Evolutionary conservation across 2,888 invertebrate species (phyloP).

Genomic region (Brachyptera risi): DNA sequence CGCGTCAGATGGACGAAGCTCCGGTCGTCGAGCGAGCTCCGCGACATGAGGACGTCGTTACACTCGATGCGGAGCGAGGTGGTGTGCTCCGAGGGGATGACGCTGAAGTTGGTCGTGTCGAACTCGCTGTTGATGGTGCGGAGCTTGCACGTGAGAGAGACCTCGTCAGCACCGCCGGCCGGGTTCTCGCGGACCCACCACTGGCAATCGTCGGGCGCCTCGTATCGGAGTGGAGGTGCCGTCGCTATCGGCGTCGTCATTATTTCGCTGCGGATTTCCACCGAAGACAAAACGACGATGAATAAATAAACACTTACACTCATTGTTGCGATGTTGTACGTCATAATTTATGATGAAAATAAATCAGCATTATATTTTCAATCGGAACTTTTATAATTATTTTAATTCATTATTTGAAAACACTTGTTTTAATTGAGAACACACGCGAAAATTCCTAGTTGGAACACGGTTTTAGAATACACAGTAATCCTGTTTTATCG

Average conservation of each 20-base stretch:
- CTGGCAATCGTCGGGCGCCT: slow-evolving; percentile 82
- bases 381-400: too few relatives aligned
- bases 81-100: slow-evolving; percentile 79
- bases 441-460: too few relatives aligned
- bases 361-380: too few relatives aligned
- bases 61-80: slow-evolving; percentile 73
- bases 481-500: too few relatives aligned
- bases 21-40: slow-evolving; percentile 70
- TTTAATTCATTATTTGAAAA: too few relatives aligned
- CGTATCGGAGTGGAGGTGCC: slow-evolving; percentile 56
- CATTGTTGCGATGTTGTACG: slow-evolving; percentile 8
- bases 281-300: neutral
- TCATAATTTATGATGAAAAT: too few relatives aligned
- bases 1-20: slow-evolving; percentile 77
- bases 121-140: slow-evolving; percentile 83
- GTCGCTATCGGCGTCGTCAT: slow-evolving; percentile 37
- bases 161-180: slow-evolving; percentile 52
- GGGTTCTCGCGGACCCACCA: slow-evolving; percentile 64
- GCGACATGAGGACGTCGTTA: slow-evolving; percentile 74
- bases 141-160: slow-evolving; percentile 72
- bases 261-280: too few relatives aligned
- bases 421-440: too few relatives aligned
- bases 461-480: too few relatives aligned
- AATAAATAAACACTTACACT: neutral
- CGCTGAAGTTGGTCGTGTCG: slow-evolving; percentile 83